Conservation (phyloP, 2,888 invertebrate species). For the Leistus spinibarbis region DNA sequence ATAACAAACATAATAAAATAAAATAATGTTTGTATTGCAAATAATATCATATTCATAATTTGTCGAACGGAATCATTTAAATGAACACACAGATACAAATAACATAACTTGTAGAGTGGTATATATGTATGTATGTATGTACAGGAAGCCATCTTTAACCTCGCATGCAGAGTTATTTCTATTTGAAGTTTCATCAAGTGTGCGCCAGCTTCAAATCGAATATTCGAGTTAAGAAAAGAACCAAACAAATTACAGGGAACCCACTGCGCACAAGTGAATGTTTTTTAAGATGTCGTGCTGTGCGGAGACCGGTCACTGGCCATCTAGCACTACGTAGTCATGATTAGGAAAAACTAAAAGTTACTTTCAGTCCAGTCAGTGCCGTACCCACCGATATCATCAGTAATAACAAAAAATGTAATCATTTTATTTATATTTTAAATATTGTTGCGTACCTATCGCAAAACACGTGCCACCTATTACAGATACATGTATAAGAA, state of each 20-base stretch:
- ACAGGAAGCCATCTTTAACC: not conserved
- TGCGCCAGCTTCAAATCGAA: not conserved
- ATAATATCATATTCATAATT: too few relatives aligned
- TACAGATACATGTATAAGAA: too few relatives aligned
- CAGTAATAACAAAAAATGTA: not conserved
- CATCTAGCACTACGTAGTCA: slow-evolving; percentile 34
- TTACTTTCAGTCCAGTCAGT: not conserved
- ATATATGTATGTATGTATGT: too few relatives aligned
- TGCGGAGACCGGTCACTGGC: slow-evolving; percentile 30
- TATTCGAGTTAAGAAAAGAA: slow-evolving; percentile 2
- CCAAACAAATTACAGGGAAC: slow-evolving; percentile 31
- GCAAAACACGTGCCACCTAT: too few relatives aligned
- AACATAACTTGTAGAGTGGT: too few relatives aligned
- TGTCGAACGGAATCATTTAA: too few relatives aligned
- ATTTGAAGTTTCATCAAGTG: not conserved
- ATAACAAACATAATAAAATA: too few relatives aligned
- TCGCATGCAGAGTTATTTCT: not conserved
- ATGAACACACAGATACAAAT: too few relatives aligned
- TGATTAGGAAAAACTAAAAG: too few relatives aligned
- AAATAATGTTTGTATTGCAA: too few relatives aligned
- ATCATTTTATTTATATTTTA: too few relatives aligned
- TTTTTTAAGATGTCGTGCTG: slow-evolving; percentile 37
- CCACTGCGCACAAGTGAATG: slow-evolving; percentile 37
- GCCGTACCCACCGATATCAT: not conserved
- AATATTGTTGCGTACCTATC: too few relatives aligned